These are phyloP conservation scores for Polietes domitor DNA, from an alignment of 2,888 invertebrate species.

Conservation along the genomic window DNA sequence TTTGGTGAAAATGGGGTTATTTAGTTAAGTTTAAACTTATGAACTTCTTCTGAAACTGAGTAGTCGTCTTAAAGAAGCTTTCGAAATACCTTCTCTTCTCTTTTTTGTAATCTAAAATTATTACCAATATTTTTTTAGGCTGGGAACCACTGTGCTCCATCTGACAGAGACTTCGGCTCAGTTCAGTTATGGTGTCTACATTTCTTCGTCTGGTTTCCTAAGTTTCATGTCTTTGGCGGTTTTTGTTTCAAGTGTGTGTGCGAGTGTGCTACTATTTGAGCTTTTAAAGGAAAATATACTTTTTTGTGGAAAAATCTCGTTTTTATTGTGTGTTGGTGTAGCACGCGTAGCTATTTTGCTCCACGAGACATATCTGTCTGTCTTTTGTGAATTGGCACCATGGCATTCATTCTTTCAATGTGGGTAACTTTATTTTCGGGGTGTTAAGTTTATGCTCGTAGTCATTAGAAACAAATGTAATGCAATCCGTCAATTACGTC, in stretches of 20 bases:
- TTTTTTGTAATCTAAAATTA: too few species aligned
- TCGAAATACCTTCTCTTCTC: too few species aligned
- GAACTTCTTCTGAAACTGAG: too few species aligned
- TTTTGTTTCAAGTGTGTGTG: not conserved
- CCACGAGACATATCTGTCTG: not conserved
- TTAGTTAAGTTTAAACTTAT: too few species aligned
- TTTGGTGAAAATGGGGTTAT: too few species aligned
- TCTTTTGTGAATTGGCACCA: not conserved
- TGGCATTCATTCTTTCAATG: not conserved
- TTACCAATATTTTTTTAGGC: not conserved
- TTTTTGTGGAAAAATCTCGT: slow-evolving; percentile 30
- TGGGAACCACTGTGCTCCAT: not conserved
- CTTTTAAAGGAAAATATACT: not conserved
- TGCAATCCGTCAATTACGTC: slow-evolving; percentile 15
- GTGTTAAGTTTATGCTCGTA: slow-evolving; percentile 19
- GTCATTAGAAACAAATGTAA: slow-evolving; percentile 27
- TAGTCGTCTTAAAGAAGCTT: too few species aligned
- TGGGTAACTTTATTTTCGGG: slow-evolving; percentile 21
- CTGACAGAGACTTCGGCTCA: not conserved
- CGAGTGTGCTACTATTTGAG: too few species aligned
- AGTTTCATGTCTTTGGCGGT: not conserved
- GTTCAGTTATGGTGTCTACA: slow-evolving; percentile 18
- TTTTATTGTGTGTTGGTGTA: slow-evolving; percentile 13
- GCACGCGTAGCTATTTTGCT: slow-evolving; percentile 9
- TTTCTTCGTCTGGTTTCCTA: not conserved